Evolutionary conservation across 1,140 invertebrate species (phyloP).

Genomic region (Tyrophagus putrescentiae): DNA sequence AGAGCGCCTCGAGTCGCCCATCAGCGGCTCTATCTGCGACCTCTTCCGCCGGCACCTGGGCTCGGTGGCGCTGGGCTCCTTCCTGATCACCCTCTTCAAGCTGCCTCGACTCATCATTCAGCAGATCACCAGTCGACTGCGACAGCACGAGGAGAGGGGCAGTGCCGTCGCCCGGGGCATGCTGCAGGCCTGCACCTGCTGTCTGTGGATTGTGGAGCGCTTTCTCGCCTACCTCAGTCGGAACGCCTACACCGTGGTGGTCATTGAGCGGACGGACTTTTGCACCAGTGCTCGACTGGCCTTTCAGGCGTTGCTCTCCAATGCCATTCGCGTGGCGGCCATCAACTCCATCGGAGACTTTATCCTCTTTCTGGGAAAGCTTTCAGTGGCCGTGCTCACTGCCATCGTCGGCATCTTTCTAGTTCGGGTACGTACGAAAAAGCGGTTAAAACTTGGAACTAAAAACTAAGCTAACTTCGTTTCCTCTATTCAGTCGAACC

Average conservation of each 20-base stretch:
- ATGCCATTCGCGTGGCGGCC: conserved; percentile 71
- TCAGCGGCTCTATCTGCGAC: conserved; percentile 41
- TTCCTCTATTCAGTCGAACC: conserved; percentile 17
- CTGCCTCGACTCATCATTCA: conserved; percentile 45
- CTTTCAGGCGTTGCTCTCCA: conserved; percentile 61
- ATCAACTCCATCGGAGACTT: conserved; percentile 90
- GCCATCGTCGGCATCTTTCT: conserved; percentile 49
- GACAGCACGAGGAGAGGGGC: conserved; percentile 13
- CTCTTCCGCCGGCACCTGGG: conserved; percentile 55
- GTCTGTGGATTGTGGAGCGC: conserved; percentile 54
- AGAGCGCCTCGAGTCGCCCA: conserved; percentile 41
- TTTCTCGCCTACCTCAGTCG: conserved; percentile 52
- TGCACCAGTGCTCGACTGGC: conserved; percentile 51
- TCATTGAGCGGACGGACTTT: conserved; percentile 52
- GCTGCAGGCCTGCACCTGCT: conserved; percentile 51
- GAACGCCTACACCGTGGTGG: conserved; percentile 65
- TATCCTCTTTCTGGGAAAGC: conserved; percentile 79
- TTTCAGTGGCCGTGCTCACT: conserved; percentile 63
- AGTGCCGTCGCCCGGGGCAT: conserved; percentile 20
- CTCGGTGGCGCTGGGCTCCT: conserved; percentile 55
- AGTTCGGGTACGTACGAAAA: conserved; percentile 29
- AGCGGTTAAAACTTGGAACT: not conserved
- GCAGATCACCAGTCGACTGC: conserved; percentile 33
- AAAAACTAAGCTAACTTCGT: conserved; percentile 11
- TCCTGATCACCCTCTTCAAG: conserved; percentile 55